Percentiles rank a stretch among this genome's conserved stretches.
Conservation (phyloP, 2,797 vertebrate species). For the Chloroceryle inda region DNA sequence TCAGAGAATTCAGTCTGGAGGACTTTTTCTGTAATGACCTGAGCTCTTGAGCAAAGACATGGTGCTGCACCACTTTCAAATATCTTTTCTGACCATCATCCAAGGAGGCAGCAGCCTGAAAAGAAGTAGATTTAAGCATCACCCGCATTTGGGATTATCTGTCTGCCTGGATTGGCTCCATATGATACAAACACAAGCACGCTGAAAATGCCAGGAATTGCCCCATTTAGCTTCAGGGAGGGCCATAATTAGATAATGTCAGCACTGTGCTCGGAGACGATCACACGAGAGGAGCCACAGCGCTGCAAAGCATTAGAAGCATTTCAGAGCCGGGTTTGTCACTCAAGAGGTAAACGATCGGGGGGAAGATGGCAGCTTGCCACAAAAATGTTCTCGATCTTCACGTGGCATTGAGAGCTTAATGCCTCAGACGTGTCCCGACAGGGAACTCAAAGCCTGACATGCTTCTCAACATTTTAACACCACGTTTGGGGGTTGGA, state of each 20-base stretch:
- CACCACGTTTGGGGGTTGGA: not conserved
- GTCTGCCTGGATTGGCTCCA: not conserved
- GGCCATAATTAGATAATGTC: not conserved
- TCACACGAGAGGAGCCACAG: not conserved
- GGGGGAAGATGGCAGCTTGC: slow-evolving; percentile 44
- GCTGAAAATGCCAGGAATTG: slow-evolving; percentile 32
- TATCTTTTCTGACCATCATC: accelerated
- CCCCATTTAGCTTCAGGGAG: slow-evolving; percentile 8
- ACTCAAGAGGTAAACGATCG: slow-evolving; percentile 1
- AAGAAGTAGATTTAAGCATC: not conserved
- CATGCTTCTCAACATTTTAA: accelerated
- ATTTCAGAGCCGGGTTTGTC: slow-evolving; percentile 29
- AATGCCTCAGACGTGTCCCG: not conserved
- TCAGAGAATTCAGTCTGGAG: not conserved
- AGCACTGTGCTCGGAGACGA: accelerated
- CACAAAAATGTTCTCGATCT: slow-evolving; percentile 22
- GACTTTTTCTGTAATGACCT: not conserved
- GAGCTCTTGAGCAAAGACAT: not conserved
- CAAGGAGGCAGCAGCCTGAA: not conserved
- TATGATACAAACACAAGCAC: not conserved
- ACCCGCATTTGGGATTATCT: not conserved
- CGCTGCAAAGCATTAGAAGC: not conserved
- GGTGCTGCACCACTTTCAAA: not conserved
- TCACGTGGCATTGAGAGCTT: not conserved
- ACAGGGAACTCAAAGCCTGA: not conserved